Evolutionary conservation across 2,113 vertebrate genomes (phyloP), one percentile per base, ranked within the genome.

Genomic region (Leptocoma aspasia): DNA sequence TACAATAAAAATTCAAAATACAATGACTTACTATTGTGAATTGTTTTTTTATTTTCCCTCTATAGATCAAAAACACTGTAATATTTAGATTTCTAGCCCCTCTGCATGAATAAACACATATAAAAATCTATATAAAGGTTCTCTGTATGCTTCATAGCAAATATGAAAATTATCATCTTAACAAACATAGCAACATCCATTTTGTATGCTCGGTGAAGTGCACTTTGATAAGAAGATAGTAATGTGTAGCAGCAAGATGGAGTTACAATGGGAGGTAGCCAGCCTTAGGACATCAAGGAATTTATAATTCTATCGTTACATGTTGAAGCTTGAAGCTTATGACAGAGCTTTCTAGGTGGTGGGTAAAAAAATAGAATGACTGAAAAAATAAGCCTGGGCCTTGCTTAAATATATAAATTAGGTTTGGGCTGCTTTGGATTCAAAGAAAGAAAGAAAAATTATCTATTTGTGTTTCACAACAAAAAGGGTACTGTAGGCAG

Each of bases 1-100:
- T 84, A 61, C 60, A 50, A 85, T 81, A 80, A 89, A 88, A 83
- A 83, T 78, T 80, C 68, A 86, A 83, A 83, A 90, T 92, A 95
- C 75, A 83, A 92, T 86, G 13, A 68, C 68, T 86, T 91, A 78
- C 47, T 75, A 15, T 86, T 90, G 64, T 3, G 9, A 83, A n/a
- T 45, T 49, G 39, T 8, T 13, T 20, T 85, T 79, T 93, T 65
- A 76, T 61, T 95, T 83, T 64, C 63, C 50, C 26, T 90, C 3
- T 6, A 3, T 28, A 26, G 92, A 45, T 47, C 37, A 44, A 65
- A 88, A 84, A 17, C 49, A 53, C 15, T 30, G 12, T 44, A 91
- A 70, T 59, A 65, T 42, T 68, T 79, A 2, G 41, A 79, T 76
- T 90, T 78, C 18, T 66, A 71, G 17, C 12, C 22, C 8, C 5